phyloP scores from a whole-genome alignment of 2,797 vertebrate species.

The Sebastes iracundus region DNA sequence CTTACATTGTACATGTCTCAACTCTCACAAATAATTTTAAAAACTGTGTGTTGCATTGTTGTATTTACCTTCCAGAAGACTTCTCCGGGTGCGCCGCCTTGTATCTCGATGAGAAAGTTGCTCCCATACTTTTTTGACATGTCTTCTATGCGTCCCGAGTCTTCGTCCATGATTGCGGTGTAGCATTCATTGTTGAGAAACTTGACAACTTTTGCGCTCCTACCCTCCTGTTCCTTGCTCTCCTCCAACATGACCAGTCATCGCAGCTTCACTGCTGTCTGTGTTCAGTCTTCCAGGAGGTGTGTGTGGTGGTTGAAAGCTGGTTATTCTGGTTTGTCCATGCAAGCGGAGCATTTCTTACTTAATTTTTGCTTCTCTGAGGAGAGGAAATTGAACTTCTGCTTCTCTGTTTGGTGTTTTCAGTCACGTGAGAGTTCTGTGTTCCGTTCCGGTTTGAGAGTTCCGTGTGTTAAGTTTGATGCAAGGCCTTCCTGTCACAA shows the following conservation, averaged over 20 bases:
- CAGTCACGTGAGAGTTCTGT: no score
- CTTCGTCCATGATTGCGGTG: conserved; percentile 54
- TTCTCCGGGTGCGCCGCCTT: background rate
- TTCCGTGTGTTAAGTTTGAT: conserved; percentile 4
- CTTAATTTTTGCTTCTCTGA: background rate
- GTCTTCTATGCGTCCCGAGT: conserved; percentile 30
- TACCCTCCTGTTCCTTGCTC: background rate
- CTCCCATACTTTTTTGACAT: conserved; percentile 33
- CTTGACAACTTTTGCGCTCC: background rate
- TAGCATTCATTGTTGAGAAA: conserved; percentile 45
- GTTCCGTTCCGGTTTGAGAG: background rate
- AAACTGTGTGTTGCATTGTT: background rate
- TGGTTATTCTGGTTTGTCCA: conserved; percentile 35
- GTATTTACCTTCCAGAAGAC: conserved; percentile 52
- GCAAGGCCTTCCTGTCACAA: conserved; percentile 20
- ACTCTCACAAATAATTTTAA: background rate
- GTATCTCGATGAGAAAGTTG: conserved; percentile 17
- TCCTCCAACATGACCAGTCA: conserved; percentile 19
- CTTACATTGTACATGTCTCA: background rate
- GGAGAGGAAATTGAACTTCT: background rate
- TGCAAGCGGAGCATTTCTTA: background rate
- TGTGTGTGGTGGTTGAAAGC: background rate
- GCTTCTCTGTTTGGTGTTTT: conserved; percentile 17
- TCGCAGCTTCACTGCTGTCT: background rate
- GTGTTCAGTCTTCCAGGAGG: background rate